phyloP scores from a whole-genome alignment of 2,888 invertebrate species.

The Himalopsyche tibetana region DNA sequence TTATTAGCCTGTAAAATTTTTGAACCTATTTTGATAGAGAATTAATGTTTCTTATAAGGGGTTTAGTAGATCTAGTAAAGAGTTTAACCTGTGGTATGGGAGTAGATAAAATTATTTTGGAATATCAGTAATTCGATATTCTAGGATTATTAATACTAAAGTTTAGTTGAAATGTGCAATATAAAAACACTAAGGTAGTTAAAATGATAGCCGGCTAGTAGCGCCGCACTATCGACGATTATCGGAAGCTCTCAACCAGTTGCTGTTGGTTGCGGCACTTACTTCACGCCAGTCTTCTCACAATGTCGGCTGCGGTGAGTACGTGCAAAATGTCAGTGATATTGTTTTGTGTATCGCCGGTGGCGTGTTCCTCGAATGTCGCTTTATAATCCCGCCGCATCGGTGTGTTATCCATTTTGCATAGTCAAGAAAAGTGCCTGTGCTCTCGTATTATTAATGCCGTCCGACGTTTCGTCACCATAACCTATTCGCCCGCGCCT shows the following conservation, averaged over 20 bases:
- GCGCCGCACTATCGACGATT: constrained; percentile 56
- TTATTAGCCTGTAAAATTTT: too few relatives aligned
- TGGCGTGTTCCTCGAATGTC: constrained; percentile 51
- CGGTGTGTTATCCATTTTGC: constrained; percentile 42
- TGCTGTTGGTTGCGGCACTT: constrained; percentile 46
- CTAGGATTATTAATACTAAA: too few relatives aligned
- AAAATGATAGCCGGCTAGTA: constrained; percentile 42
- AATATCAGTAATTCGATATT: too few relatives aligned
- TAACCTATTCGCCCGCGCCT: constrained; percentile 54
- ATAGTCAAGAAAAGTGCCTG: constrained; percentile 56
- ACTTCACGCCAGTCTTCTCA: constrained; percentile 59
- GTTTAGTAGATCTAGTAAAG: too few relatives aligned
- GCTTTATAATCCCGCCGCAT: constrained; percentile 57
- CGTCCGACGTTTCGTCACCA: constrained; percentile 57
- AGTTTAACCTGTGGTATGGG: too few relatives aligned
- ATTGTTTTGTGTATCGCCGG: constrained; percentile 60
- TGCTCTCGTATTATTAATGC: constrained; percentile 49
- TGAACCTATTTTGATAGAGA: too few relatives aligned
- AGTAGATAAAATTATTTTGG: too few relatives aligned
- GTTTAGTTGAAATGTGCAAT: too few relatives aligned
- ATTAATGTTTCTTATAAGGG: too few relatives aligned
- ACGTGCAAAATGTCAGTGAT: constrained; percentile 57
- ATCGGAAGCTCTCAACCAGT: constrained; percentile 52
- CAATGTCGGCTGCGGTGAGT: constrained; percentile 60
- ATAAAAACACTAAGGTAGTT: background rate